Percentiles rank a stretch among this genome's conserved stretches.
These are phyloP conservation scores for Sinocyclocheilus rhinocerous DNA, from an alignment of 2,113 vertebrate species.

Conservation along the genomic window DNA sequence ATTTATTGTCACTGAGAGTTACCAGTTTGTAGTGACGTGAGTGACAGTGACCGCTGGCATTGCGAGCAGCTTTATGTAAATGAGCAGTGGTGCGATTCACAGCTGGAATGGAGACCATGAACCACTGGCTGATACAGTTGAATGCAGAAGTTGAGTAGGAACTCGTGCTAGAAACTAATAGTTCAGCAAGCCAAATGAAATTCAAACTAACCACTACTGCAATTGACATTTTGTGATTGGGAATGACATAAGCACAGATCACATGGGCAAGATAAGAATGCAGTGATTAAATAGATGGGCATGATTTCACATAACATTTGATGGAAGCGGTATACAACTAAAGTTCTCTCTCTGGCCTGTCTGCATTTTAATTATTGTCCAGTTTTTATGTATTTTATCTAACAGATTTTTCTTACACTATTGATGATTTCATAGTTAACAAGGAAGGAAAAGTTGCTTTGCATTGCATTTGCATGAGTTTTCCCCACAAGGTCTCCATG, in stretches of 20 bases:
- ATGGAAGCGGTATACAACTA: background rate
- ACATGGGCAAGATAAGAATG: background rate
- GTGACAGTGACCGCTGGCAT: background rate
- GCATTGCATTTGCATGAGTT: conserved; percentile 2
- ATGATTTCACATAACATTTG: background rate
- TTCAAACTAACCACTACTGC: background rate
- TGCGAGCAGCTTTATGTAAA: conserved; percentile 6
- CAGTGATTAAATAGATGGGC: background rate
- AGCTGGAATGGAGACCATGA: background rate
- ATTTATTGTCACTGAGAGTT: background rate
- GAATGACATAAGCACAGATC: background rate
- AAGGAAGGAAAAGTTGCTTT: conserved; percentile 7
- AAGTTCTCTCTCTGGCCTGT: background rate
- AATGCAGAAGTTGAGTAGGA: background rate
- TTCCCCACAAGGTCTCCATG: conserved; percentile 1
- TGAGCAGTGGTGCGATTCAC: background rate
- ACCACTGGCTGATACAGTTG: background rate
- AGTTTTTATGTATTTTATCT: background rate
- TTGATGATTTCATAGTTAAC: background rate
- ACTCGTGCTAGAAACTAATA: background rate
- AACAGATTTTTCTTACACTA: background rate
- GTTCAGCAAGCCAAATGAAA: background rate
- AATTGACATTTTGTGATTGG: background rate
- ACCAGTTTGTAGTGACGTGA: background rate
- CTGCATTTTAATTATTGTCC: background rate